Evolutionary conservation across 2,113 vertebrate genomes (phyloP).

Genomic region (Pseudolaguvia tuberculata): DNA sequence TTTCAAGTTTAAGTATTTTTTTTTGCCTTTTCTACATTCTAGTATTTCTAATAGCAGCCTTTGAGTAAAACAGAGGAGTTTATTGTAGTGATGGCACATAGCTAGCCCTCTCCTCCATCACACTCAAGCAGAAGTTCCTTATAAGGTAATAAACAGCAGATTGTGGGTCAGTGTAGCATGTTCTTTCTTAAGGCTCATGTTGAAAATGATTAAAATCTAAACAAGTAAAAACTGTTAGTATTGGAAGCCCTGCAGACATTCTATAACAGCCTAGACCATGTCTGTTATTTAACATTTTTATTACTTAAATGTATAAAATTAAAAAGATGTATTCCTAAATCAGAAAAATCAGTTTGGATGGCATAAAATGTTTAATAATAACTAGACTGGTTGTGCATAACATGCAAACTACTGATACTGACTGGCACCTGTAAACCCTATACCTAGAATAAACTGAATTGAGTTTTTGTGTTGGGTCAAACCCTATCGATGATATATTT

Average conservation of each 20-base stretch:
- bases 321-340: too few species aligned
- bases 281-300: constrained; percentile 5
- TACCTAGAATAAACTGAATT: too few species aligned
- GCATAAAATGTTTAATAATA: neutral
- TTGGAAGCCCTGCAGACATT: neutral
- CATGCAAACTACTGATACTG: too few species aligned
- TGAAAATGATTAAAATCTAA: constrained; percentile 49
- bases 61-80: neutral
- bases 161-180: constrained; percentile 46
- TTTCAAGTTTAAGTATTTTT: too few species aligned
- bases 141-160: constrained; percentile 68
- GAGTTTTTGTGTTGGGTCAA: too few species aligned
- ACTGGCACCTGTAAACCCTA: too few species aligned
- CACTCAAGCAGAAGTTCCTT: constrained; percentile 58
- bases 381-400: too few species aligned
- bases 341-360: neutral
- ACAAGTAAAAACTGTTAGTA: constrained; percentile 40
- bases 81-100: constrained; percentile 16
- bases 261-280: neutral
- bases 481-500: too few species aligned
- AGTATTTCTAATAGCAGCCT: neutral
- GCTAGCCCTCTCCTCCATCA: constrained; percentile 28
- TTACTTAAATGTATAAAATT: neutral
- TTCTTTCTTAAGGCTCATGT: constrained; percentile 61
- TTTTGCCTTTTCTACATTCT: too few species aligned